Evolutionary conservation across 2,888 invertebrate species (phyloP), one percentile per base, ranked within the genome.

Genomic region (Leptopterna dolabrata): DNA sequence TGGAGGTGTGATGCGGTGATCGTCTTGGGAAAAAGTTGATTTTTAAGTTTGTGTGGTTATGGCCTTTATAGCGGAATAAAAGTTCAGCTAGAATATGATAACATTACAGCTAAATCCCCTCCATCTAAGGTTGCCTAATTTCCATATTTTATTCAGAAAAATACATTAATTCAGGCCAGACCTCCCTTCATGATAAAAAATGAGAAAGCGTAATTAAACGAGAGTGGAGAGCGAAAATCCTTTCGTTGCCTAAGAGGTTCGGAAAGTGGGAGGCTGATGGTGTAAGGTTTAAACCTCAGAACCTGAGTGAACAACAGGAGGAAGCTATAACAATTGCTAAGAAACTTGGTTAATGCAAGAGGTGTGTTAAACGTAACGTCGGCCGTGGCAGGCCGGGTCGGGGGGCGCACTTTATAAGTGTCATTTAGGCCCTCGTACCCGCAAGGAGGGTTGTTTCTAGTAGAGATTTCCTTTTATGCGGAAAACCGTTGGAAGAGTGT

Each of bases 291-390:
- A 63, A 63, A 63, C 63, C 63, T 63, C 63, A 63, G 63, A 63
- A 63, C 63, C 63, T 4, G 36, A 73, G 41, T 36, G 73, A 81
- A 81, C 81, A 81, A 81, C 81, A 30, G 81, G 29, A 81, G 81
- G 81, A 81, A 81, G 81, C 51, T 81, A 55, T 81, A 81, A 51
- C 81, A 81, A 81, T 81, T 81, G 81, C 81, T 51, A 81, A 51
- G 81, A 81, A 81, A 81, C 81, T 81, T 81, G 81, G 81, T 81
- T 81, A 81, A 81, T 81, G 81, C 81, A 81, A 81, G 81, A 81
- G 81, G 81, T 81, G 81, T 81, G 81, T 81, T 80, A 80, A 81
- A 81, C 81, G 51, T 45, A 81, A 81, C 81, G 55, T 29, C 36
- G 45, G 76, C 2, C 14, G 36, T 2, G 19, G 70, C 6, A 3